These are phyloP conservation scores for Platypus cylindrus DNA, from an alignment of 2,888 invertebrate genomes.

Conservation along the genomic window DNA sequence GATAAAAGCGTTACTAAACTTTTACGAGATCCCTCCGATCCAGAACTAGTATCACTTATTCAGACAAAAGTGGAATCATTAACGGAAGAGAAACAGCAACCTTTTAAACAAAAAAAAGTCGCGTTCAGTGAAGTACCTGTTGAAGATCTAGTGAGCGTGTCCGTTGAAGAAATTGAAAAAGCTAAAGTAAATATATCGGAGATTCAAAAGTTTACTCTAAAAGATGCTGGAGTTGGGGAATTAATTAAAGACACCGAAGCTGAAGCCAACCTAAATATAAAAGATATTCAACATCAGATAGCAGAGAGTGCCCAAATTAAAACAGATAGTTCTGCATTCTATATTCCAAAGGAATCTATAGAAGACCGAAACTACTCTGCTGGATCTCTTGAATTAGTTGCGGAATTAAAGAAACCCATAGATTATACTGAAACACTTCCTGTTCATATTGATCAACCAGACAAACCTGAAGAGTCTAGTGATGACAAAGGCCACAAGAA, in stretches of 20 bases:
- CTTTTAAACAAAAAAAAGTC: constrained; percentile 15
- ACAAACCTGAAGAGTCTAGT: background rate
- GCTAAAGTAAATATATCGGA: constrained; percentile 2
- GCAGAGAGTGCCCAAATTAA: background rate
- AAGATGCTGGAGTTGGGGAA: background rate
- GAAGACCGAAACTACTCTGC: background rate
- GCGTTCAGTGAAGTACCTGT: constrained; percentile 10
- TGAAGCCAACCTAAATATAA: background rate
- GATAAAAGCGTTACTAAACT: constrained; percentile 7
- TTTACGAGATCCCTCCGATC: background rate
- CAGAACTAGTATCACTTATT: no score
- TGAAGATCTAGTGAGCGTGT: constrained; percentile 2
- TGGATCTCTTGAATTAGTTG: background rate
- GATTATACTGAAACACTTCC: no score
- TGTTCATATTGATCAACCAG: no score
- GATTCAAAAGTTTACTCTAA: background rate
- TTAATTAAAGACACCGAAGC: background rate
- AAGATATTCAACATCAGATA: background rate
- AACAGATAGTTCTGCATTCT: background rate
- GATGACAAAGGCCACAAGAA: constrained; percentile 7
- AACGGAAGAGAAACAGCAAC: no score
- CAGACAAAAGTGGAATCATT: constrained; percentile 3
- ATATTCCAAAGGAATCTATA: background rate
- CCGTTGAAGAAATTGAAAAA: constrained; percentile 6
- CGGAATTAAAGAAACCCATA: background rate